Evolutionary conservation across 2,113 vertebrate species (phyloP), one percentile per base, ranked within the genome.

Genomic region (Ceratotherium simum): DNA sequence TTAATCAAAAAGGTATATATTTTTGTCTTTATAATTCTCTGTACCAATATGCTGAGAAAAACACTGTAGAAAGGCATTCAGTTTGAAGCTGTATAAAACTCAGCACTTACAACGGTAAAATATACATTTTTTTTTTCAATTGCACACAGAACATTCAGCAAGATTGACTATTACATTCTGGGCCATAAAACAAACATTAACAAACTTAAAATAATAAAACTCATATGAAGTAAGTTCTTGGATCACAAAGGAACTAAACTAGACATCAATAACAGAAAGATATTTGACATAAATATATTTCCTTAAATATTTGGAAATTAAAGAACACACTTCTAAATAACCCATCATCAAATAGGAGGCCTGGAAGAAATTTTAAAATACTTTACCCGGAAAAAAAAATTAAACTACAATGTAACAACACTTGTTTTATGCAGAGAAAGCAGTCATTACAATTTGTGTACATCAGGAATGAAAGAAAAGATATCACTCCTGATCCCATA

Each of bases 301-400:
- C 14, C 18, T 54, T 48, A 67, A 80, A 36, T 75, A 64, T 70
- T 95, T 87, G 20, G 18, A 90, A 92, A 94, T 83, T 51, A 93
- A 96, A 90, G 31, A 70, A 73, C 18, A 80, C 0, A 39, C 5
- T 96, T 80, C 58, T 73, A 92, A 92, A 56, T 73, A 86, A 51
- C 17, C 18, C 54, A 17, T 16, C 33, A 88, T 88, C 84, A 79
- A 60, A 56, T 29, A 73, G 20, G 10, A 67, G 12, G 1, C 11
- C 11, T 72, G 75, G 3, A 69, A 17, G 29, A 96, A 95, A 90
- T 56, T 56, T 72, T 73, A 5, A 93, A 90, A 76, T 31, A 62
- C 12, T 93, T 90, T 79, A 65, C 95, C 18, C 20, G 72, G 29
- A 91, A 69, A 56, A 72, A 42, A 42, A 75, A 54, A 60, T 31